These are phyloP conservation scores for Drosophila multiciliata DNA, from an alignment of 2,888 invertebrate genomes.

Conservation along the genomic window DNA sequence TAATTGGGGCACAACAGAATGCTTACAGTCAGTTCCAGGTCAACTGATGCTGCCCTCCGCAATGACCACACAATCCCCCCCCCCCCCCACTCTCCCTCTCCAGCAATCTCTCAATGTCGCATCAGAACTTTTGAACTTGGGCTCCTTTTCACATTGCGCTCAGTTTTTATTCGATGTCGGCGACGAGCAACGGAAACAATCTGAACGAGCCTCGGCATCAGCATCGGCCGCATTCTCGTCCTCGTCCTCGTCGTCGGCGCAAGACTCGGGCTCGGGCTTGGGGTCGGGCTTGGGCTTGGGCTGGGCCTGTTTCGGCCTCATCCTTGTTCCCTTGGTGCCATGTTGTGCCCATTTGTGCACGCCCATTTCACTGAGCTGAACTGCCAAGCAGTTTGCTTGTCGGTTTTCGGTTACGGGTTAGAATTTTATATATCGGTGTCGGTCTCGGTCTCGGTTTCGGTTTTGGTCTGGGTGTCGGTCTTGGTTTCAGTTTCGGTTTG, in stretches of 20 bases:
- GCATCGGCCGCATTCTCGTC: background rate
- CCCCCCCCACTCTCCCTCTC: background rate
- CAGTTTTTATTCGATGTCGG: slow-evolving; percentile 21
- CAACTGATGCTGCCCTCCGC: slow-evolving; percentile 32
- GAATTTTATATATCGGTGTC: slow-evolving; percentile 17
- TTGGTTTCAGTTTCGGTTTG: slow-evolving; percentile 39
- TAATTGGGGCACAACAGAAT: slow-evolving; percentile 52
- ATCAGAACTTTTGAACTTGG: slow-evolving; percentile 59
- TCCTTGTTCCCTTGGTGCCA: background rate
- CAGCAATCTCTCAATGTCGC: background rate
- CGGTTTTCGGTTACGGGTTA: slow-evolving; percentile 32
- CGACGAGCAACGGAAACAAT: background rate
- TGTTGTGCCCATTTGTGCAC: slow-evolving; percentile 3
- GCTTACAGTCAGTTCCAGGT: slow-evolving; percentile 49
- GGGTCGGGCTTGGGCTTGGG: background rate
- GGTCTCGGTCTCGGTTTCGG: slow-evolving; percentile 1
- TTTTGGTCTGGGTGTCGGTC: slow-evolving; percentile 24
- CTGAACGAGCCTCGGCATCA: background rate
- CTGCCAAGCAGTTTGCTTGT: slow-evolving; percentile 27
- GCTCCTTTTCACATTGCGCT: slow-evolving; percentile 27
- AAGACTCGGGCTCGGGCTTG: background rate
- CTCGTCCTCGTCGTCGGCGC: background rate
- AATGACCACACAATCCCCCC: background rate
- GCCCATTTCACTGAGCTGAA: slow-evolving; percentile 2
- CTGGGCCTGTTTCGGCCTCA: slow-evolving; percentile 26